These are phyloP conservation scores for Dendrocincla fuliginosa DNA, from an alignment of 2,797 vertebrate species.

Conservation along the genomic window DNA sequence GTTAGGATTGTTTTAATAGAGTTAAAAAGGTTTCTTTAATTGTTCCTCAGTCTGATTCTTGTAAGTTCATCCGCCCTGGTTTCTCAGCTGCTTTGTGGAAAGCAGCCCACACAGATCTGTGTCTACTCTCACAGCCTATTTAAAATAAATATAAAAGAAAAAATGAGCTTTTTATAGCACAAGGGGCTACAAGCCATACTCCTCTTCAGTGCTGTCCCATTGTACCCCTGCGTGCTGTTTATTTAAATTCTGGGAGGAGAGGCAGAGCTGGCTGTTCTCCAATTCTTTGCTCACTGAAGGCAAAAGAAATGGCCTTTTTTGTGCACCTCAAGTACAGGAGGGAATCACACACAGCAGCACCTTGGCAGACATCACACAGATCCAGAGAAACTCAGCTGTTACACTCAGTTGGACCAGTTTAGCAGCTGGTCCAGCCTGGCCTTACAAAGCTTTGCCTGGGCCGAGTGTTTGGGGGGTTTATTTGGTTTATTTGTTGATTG, in stretches of 20 bases:
- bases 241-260: background rate
- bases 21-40: background rate
- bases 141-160: background rate
- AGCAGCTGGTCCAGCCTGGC: background rate
- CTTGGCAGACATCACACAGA: background rate
- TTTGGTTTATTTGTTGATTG: background rate
- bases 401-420: too few relatives aligned
- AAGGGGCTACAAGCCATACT: background rate
- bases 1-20: background rate
- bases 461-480: background rate
- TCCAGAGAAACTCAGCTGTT: background rate
- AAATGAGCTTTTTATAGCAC: background rate
- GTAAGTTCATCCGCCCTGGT: background rate
- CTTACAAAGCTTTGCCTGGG: background rate
- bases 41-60: background rate
- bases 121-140: background rate
- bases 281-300: background rate
- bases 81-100: background rate
- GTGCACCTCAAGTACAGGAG: background rate
- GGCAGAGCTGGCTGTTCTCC: background rate
- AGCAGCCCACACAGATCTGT: background rate
- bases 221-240: background rate
- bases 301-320: background rate
- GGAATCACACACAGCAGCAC: fast-evolving
- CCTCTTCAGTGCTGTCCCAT: background rate